phyloP scores from a whole-genome alignment of 1,140 invertebrate species.

The Bacillus rossius region DNA sequence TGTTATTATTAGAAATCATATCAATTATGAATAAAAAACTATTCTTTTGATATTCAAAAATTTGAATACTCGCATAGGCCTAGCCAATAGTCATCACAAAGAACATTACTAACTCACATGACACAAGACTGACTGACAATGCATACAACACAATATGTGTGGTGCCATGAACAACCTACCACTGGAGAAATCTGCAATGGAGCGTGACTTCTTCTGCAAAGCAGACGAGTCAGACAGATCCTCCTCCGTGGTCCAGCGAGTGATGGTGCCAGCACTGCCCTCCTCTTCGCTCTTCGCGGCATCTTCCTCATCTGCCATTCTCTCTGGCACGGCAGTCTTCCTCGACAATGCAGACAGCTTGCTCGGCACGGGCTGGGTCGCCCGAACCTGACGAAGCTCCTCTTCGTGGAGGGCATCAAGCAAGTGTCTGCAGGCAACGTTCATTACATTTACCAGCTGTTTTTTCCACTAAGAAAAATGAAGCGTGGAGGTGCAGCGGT shows the following conservation, averaged over 20 bases:
- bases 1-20: too few relatives aligned
- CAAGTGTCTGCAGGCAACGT: constrained; percentile 43
- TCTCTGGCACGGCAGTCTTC: constrained; percentile 8
- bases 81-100: too few relatives aligned
- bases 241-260: constrained; percentile 45
- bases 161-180: constrained; percentile 27
- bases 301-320: neutral
- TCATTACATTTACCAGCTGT: neutral
- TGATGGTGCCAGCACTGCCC: constrained; percentile 23
- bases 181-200: constrained; percentile 41
- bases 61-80: too few relatives aligned
- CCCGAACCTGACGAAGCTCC: constrained; percentile 35
- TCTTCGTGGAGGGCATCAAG: constrained; percentile 67
- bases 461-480: neutral
- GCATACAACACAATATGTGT: too few relatives aligned
- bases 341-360: neutral
- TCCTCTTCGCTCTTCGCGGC: constrained; percentile 19
- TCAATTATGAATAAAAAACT: too few relatives aligned
- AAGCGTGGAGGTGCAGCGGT: neutral
- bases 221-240: constrained; percentile 38
- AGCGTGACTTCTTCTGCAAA: constrained; percentile 40
- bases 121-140: too few relatives aligned
- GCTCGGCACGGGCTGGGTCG: constrained; percentile 11
- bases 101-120: too few relatives aligned
- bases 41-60: too few relatives aligned